These are phyloP conservation scores for Drosophila antonietae DNA, from an alignment of 2,888 invertebrate species.

Conservation along the genomic window DNA sequence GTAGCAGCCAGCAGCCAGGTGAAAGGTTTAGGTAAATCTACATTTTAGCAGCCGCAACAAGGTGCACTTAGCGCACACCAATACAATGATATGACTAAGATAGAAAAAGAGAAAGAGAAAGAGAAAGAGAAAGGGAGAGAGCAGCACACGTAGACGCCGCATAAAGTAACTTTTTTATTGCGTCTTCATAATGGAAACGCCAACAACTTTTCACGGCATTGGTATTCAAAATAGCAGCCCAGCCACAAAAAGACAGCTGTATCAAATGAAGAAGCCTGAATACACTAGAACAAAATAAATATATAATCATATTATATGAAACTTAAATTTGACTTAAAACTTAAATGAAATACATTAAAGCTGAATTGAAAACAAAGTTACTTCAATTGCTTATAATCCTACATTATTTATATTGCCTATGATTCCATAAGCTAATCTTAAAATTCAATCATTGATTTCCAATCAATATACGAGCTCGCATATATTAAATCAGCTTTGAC, in stretches of 20 bases:
- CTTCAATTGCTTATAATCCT: neutral
- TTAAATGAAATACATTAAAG: too few species aligned
- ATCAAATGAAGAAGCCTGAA: neutral
- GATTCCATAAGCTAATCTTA: too few species aligned
- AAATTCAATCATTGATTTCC: too few species aligned
- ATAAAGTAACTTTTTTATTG: conserved; percentile 78
- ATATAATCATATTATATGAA: neutral
- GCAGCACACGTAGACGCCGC: conserved; percentile 62
- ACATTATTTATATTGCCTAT: too few species aligned
- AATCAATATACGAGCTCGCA: neutral
- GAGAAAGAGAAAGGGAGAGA: neutral
- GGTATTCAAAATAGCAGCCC: conserved; percentile 74
- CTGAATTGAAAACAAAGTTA: neutral
- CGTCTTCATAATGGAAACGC: conserved; percentile 69
- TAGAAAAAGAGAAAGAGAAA: too few species aligned
- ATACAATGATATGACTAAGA: conserved; percentile 4
- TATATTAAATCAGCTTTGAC: neutral
- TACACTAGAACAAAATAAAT: conserved; percentile 6
- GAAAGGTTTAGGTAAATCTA: conserved; percentile 66
- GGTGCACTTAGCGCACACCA: conserved; percentile 62
- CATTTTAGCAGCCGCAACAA: conserved; percentile 71
- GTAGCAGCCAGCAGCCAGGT: conserved; percentile 21
- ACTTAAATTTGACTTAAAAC: too few species aligned
- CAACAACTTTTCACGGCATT: conserved; percentile 69
- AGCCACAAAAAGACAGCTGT: conserved; percentile 26